phyloP scores from a whole-genome alignment of 2,888 invertebrate species.

The Xestoiulus laeticollis region DNA sequence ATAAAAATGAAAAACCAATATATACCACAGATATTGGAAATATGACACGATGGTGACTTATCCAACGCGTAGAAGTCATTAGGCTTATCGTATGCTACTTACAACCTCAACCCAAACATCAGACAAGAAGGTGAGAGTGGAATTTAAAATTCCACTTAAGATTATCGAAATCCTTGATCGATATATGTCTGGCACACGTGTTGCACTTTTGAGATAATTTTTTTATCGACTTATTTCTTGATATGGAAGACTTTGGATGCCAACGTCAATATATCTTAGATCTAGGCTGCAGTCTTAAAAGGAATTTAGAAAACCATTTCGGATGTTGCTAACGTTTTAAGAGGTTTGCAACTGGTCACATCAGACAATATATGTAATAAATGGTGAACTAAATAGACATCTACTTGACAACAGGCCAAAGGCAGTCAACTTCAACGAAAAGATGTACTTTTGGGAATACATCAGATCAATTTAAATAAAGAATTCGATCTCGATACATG shows the following conservation, averaged over 20 bases:
- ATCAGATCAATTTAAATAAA: not conserved
- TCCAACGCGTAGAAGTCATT: not conserved
- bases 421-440: not conserved
- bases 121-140: not conserved
- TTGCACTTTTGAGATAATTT: not conserved
- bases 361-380: not conserved
- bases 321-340: not conserved
- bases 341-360: constrained; percentile 2
- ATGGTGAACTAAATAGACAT: not conserved
- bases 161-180: not conserved
- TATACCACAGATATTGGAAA: not conserved
- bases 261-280: not conserved
- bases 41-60: not conserved
- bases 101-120: not conserved
- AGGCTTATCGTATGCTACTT: not conserved
- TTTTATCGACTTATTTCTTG: not conserved
- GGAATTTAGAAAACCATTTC: not conserved
- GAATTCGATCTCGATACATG: not conserved
- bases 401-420: not conserved
- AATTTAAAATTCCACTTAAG: not conserved
- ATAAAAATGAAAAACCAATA: not conserved
- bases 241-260: not conserved
- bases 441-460: not conserved
- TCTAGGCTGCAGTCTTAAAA: not conserved
- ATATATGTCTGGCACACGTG: not conserved